Evolutionary conservation across 2,888 invertebrate species (phyloP).

Genomic region (Boloria selene): DNA sequence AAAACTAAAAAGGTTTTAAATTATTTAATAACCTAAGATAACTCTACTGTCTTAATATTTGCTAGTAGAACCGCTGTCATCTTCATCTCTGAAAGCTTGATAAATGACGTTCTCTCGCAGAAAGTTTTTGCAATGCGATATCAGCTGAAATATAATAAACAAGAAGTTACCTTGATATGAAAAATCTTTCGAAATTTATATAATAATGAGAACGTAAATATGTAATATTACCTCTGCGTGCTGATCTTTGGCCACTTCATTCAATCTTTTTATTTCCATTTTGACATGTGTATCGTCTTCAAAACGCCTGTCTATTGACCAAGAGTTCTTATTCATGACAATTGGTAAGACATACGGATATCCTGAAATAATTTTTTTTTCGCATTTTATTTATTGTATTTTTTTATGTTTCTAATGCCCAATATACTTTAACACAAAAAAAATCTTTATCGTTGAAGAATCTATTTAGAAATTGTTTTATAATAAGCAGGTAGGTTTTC

Average conservation of each 20-base stretch:
- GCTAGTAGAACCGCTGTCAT: conserved; percentile 26
- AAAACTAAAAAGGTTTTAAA: not conserved
- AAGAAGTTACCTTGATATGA: conserved; percentile 10
- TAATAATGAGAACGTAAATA: not conserved
- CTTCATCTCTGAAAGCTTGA: conserved; percentile 38
- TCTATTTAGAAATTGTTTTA: too few species aligned
- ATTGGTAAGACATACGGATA: conserved; percentile 64
- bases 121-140: conserved; percentile 63
- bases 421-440: not conserved
- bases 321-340: conserved; percentile 50
- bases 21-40: conserved; percentile 16
- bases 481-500: too few species aligned
- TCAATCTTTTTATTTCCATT: conserved; percentile 65
- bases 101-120: conserved; percentile 58
- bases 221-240: conserved; percentile 52
- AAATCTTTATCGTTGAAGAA: too few species aligned
- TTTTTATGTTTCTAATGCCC: not conserved
- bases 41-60: conserved; percentile 21
- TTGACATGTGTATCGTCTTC: conserved; percentile 56
- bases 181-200: conserved; percentile 3
- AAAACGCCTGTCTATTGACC: conserved; percentile 52
- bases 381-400: not conserved
- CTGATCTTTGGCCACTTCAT: conserved; percentile 51
- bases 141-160: conserved; percentile 53
- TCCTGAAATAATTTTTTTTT: conserved; percentile 47